A percentile compares a stretch with the other conserved stretches of the same genome.
phyloP scores from a whole-genome alignment of 2,888 invertebrate species.

The Thymelicus lineola region DNA sequence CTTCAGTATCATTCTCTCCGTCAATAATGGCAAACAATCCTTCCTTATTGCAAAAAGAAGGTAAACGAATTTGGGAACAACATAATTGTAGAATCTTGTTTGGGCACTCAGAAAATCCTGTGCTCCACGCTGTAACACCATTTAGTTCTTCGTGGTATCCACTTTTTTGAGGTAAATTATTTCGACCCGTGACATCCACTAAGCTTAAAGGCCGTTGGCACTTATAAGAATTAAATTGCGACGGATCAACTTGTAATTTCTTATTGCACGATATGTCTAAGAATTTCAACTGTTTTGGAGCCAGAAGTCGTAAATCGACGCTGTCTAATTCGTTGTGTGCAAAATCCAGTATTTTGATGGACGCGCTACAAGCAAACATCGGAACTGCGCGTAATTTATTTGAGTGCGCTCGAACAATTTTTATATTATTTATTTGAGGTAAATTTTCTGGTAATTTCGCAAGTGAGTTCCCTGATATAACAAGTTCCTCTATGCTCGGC shows the following conservation, averaged over 20 bases:
- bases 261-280: slow-evolving; percentile 94
- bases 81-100: slow-evolving; percentile 90
- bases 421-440: slow-evolving; percentile 88
- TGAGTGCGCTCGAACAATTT: slow-evolving; percentile 92
- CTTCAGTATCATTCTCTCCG: slow-evolving; percentile 89
- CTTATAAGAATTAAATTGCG: slow-evolving; percentile 92
- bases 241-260: slow-evolving; percentile 92
- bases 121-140: slow-evolving; percentile 89
- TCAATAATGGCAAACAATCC: slow-evolving; percentile 94
- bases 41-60: slow-evolving; percentile 92
- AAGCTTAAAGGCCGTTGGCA: slow-evolving; percentile 92
- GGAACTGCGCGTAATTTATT: slow-evolving; percentile 91
- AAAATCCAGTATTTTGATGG: slow-evolving; percentile 92
- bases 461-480: slow-evolving; percentile 92
- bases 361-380: slow-evolving; percentile 89
- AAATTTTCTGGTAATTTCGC: slow-evolving; percentile 91
- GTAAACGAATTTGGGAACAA: slow-evolving; percentile 91
- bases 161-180: slow-evolving; percentile 84
- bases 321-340: slow-evolving; percentile 94
- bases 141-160: slow-evolving; percentile 83
- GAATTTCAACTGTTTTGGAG: slow-evolving; percentile 93
- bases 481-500: slow-evolving; percentile 92
- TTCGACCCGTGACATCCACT: slow-evolving; percentile 93
- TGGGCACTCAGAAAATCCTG: slow-evolving; percentile 94
- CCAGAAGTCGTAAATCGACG: slow-evolving; percentile 90